Base-by-base conservation (phyloP, 2,113 vertebrate species). In the Malurus cyaneus region DNA sequence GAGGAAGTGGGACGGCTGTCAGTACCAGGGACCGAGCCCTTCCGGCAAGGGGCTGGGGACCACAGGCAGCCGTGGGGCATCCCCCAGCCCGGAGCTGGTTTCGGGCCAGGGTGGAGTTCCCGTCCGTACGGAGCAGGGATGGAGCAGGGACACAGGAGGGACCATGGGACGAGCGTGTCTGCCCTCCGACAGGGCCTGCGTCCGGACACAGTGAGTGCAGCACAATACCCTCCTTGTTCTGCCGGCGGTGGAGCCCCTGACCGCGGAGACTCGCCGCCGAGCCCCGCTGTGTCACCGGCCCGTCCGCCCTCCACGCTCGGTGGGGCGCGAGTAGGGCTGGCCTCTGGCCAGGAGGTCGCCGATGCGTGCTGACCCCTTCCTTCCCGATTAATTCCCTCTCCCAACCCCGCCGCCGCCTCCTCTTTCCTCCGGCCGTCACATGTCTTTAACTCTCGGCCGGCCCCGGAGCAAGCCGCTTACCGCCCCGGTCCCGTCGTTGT, bases 401-500 rank as follows among this genome's bases (percentile, higher is more conserved):
- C 53, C 72, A 25, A 24, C 57, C 59, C 74, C 57, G 74, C 78
- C 6, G 15, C 89, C 13, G 25, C 69, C 88, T 47, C 79, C 86
- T 93, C 80, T 95, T 95, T 81, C 89, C 70, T 86, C 84, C 29
- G 19, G 77, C 76, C 87, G 57, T 96, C 96, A 96, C 91, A 93
- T 88, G 91, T n/a, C 91, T 50, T 53, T 64, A 90, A 79, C 79
- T 42, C 54, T 69, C 69, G 69, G 67, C 66, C 82, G n/a, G 86
- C 70, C 62, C 34, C 12, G 70, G 72, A 62, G 42, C 92, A 97
- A 96, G 94, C 95, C 19, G 90, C 93, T 96, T 96, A 95, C 80
- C 3, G 39, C 47, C 66, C 53, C 39, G 23, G 36, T 47, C 39
- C 71, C 18, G 29, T 20, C 79, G 79, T 94, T 96, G 96, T 88